Evolutionary conservation across 2,888 invertebrate species (phyloP).

Genomic region (Andrena haemorrhoa): DNA sequence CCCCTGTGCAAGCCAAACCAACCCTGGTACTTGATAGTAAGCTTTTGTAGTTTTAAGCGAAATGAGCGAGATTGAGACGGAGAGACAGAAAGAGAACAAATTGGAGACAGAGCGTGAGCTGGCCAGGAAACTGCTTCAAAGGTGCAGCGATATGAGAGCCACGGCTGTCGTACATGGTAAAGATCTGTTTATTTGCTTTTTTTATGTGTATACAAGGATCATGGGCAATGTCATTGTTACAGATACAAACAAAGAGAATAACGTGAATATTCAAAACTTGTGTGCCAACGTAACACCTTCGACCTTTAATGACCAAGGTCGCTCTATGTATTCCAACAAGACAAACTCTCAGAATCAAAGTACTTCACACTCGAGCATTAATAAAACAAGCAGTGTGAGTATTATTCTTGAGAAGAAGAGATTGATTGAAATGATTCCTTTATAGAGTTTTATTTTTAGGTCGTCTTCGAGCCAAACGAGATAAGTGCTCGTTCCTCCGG

Average conservation of each 20-base stretch:
- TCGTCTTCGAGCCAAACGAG: constrained; percentile 80
- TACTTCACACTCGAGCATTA: constrained; percentile 9
- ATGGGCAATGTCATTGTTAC: constrained; percentile 21
- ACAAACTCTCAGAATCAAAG: constrained; percentile 38
- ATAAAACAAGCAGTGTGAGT: constrained; percentile 70
- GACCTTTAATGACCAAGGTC: constrained; percentile 50
- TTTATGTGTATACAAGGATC: background rate
- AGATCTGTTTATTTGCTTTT: background rate
- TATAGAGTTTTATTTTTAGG: constrained; percentile 61
- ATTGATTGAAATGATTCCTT: background rate
- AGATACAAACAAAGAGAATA: constrained; percentile 79
- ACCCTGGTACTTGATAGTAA: background rate
- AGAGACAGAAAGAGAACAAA: constrained; percentile 55
- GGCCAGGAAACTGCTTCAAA: constrained; percentile 78
- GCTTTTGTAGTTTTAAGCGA: constrained; percentile 73
- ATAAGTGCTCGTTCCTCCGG: constrained; percentile 81
- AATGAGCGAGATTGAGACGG: constrained; percentile 52
- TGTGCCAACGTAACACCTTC: constrained; percentile 51
- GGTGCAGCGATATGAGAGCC: constrained; percentile 67
- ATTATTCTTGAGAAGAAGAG: background rate
- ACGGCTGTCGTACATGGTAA: constrained; percentile 49
- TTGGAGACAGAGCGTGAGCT: constrained; percentile 73
- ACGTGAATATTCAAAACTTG: constrained; percentile 75
- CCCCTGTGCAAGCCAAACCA: background rate
- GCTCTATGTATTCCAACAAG: constrained; percentile 37